Evolutionary conservation across 2,797 vertebrate genomes (phyloP), one percentile per base, ranked within the genome.

Genomic region (Paguma larvata): DNA sequence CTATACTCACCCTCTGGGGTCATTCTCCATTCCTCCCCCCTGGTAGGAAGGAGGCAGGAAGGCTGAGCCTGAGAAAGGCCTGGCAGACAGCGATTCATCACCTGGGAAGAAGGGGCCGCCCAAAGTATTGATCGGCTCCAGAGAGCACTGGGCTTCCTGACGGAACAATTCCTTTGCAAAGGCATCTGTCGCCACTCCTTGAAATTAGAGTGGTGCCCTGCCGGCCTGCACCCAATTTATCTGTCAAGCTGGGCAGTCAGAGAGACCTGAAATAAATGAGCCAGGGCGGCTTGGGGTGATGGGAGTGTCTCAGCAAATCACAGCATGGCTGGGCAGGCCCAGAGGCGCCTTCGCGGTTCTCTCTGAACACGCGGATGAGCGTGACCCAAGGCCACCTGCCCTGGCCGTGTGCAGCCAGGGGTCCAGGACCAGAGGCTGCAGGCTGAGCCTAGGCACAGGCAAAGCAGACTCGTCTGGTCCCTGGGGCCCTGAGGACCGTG

Each of bases 111-210:
- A 75, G 75, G n/a, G 83, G n/a, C 78, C 3, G 5, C 30, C 2
- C 78, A 92, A 97, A 98, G 97, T 98, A 98, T 97, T 96, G 98
- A 98, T 97, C 91, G 53, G 75, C 95, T 98, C 96, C 96, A 65
- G 87, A 97, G 85, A 97, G 98, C 91, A 23, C 93, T 94, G 48
- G 84, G 95, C 77, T 97, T 98, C 94, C 97, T 96, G 96, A 97
- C 86, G 82, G 95, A 98, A 97, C 93, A 89, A 98, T 96, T 98
- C 95, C 96, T 96, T 94, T 97, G 90, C 95, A 98, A 98, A 98
- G 97, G 95, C 97, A 98, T 95, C 94, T 89, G 93, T 97, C 96
- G 96, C 53, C 48, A 72, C 95, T 98, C 97, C 96, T 98, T 97
- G 92, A 98, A 98, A 98, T 98, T 94, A 98, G 94, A 98, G 97